phyloP scores from a whole-genome alignment of 2,113 vertebrate genomes.

The Prunella fulvescens region DNA sequence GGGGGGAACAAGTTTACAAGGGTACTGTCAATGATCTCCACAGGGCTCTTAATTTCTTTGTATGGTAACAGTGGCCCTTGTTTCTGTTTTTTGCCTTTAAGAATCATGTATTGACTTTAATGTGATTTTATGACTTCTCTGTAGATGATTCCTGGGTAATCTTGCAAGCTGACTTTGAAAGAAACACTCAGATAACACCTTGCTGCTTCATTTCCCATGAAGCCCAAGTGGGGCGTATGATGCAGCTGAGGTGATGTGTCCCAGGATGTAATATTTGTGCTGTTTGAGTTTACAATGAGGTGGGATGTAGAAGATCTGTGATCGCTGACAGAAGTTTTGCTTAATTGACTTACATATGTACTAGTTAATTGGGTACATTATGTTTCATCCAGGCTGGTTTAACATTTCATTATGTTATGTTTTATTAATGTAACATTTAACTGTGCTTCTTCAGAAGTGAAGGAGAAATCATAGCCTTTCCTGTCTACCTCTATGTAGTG shows the following conservation, averaged over 20 bases:
- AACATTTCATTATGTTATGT: neutral
- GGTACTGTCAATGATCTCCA: neutral
- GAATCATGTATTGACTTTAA: neutral
- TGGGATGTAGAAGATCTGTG: neutral
- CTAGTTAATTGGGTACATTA: neutral
- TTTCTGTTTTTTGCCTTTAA: neutral
- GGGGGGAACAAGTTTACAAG: neutral
- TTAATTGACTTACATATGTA: neutral
- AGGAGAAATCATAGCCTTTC: neutral
- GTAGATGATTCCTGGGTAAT: neutral
- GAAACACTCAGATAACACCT: neutral
- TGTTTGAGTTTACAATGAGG: neutral
- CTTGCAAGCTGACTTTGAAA: neutral
- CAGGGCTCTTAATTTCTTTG: neutral
- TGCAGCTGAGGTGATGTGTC: neutral
- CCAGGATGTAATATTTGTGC: neutral
- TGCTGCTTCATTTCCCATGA: neutral
- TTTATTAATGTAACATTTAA: neutral
- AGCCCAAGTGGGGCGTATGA: neutral
- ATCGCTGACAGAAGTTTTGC: neutral
- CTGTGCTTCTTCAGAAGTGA: neutral
- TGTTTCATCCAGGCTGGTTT: neutral
- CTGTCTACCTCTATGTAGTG: neutral
- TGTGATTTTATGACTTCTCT: neutral
- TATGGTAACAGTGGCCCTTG: neutral